Conservation (phyloP, 2,113 vertebrate genomes). For the Eira barbara region DNA sequence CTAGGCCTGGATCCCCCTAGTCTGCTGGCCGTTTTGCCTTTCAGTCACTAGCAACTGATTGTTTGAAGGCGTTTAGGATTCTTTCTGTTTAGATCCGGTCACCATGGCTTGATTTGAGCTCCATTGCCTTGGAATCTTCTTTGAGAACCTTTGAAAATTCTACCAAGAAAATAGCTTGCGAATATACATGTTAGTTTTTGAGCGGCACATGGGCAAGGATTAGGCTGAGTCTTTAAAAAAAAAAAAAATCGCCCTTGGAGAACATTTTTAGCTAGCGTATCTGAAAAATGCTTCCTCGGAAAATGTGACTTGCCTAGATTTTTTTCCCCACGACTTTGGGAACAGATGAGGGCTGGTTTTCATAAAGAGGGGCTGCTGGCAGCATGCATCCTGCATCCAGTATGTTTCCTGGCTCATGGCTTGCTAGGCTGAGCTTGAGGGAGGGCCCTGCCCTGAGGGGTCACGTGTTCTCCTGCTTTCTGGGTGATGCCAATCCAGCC, state of each 20-base stretch:
- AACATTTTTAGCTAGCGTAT: not conserved
- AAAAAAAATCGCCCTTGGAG: not conserved
- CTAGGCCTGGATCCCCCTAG: not conserved
- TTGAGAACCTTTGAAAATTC: not conserved
- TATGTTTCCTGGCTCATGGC: not conserved
- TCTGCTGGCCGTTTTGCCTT: not conserved
- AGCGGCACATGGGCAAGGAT: not conserved
- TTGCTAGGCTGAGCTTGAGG: not conserved
- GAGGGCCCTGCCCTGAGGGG: not conserved
- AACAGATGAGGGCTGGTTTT: not conserved
- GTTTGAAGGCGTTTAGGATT: not conserved
- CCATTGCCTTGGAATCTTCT: not conserved
- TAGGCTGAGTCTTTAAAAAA: not conserved
- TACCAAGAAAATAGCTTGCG: not conserved
- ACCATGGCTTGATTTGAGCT: not conserved
- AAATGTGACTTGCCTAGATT: not conserved
- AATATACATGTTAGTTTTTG: not conserved
- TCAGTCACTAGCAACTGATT: not conserved
- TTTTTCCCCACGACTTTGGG: not conserved
- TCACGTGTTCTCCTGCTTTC: not conserved
- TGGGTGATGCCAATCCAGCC: not conserved
- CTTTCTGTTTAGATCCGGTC: not conserved
- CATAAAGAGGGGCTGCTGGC: not conserved
- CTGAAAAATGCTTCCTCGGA: not conserved
- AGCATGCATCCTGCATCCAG: not conserved